phyloP scores from a whole-genome alignment of 1,140 invertebrate genomes.

The Eufriesea mexicana region DNA sequence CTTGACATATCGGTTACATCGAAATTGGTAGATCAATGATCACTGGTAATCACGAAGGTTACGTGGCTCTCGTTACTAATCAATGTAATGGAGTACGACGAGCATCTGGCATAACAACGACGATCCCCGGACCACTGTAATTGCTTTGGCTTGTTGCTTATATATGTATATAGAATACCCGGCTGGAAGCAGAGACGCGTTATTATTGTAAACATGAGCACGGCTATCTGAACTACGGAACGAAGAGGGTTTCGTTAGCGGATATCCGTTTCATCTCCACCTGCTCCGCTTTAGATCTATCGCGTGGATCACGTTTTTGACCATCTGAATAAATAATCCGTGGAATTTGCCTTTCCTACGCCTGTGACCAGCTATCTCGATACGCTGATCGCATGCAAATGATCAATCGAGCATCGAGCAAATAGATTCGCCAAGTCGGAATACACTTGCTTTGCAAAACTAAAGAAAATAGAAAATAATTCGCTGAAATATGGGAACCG shows the following conservation, averaged over 20 bases:
- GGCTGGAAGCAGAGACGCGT: not conserved
- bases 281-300: not conserved
- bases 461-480: too few relatives aligned
- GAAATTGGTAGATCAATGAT: slow-evolving; percentile 40
- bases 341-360: not conserved
- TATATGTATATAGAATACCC: slow-evolving; percentile 23
- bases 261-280: slow-evolving; percentile 5
- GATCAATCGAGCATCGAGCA: not conserved
- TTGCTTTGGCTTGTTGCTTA: slow-evolving; percentile 56
- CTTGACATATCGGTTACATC: slow-evolving; percentile 37
- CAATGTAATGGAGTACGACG: slow-evolving; percentile 57
- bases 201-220: slow-evolving; percentile 51
- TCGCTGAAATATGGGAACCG: too few relatives aligned
- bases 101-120: slow-evolving; percentile 51
- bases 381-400: not conserved
- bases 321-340: slow-evolving; percentile 32
- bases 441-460: not conserved
- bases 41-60: slow-evolving; percentile 27
- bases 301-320: not conserved
- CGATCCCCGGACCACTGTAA: slow-evolving; percentile 35
- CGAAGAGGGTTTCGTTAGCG: not conserved
- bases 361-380: too few relatives aligned
- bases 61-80: slow-evolving; percentile 54
- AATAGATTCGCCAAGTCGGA: not conserved
- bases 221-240: not conserved